Base-by-base conservation (phyloP, 1,140 invertebrate species). In the Drosophila orosa region DNA sequence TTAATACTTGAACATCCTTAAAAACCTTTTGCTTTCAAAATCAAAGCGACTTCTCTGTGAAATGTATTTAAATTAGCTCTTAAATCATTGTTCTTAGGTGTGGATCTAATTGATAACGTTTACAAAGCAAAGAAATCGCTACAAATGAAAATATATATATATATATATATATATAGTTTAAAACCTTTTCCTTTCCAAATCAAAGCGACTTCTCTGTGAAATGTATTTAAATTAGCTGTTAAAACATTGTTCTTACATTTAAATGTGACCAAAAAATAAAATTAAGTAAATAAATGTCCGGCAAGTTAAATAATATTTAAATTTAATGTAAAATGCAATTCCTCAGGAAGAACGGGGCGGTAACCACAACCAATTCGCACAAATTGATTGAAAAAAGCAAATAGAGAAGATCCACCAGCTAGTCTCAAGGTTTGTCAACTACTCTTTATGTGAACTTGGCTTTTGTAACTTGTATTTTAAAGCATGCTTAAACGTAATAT, bases 401-500 rank as follows among this genome's bases (percentile, higher is more conserved):
- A 58, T 45, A 22, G 40, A 47, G 29, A 33, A 56, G 24, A 71
- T 60, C 25, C 55, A 50, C 7, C 27, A 35, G 10, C 37, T 25
- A 10, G 37, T 60, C 48, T 65, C 35, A 77, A 45, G 61, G 50
- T 52, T 66, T 57, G n/a, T 68, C 62, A 85, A 77, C 73, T 85
- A 84, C 63, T 45, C 48, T 85, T 86, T 75, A 87, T 87, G 61
- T 78, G 83, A 87, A 82, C 74, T 86, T 72, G 57, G 66, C 69
- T 63, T 80, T 65, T 80, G 50, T 54, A 85, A 84, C 50, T 54
- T 59, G 81, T 80, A 80, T 44, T 65, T 78, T 86, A 79, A 83
- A 86, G 82, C 82, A 86, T 86, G 83, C 82, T 83, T 86, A 89
- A 69, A 52, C 60, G 60, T 82, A 83, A 77, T 87, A 79, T 86